Conservation (phyloP, 1,140 invertebrate species). For the Uloborus diversus region DNA sequence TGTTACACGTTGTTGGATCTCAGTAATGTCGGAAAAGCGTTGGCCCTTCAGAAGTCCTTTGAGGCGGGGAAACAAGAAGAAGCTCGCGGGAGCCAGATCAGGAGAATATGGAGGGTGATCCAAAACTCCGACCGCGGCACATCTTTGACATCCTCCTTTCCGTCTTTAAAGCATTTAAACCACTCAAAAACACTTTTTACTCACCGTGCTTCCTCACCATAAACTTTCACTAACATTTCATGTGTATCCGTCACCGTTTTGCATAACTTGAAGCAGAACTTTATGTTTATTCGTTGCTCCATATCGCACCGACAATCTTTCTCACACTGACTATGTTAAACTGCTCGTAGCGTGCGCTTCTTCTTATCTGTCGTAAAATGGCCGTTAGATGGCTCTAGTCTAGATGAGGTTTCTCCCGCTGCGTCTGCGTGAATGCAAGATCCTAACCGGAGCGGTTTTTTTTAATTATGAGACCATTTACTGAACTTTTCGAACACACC, state of each 20-base stretch:
- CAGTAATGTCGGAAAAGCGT: too few relatives aligned
- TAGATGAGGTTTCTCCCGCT: background rate
- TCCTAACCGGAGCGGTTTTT: too few relatives aligned
- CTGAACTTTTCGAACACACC: too few relatives aligned
- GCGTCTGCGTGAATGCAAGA: too few relatives aligned
- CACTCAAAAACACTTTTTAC: background rate
- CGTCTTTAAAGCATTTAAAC: background rate
- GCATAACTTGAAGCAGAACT: background rate
- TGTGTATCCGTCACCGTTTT: background rate
- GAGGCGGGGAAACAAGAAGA: too few relatives aligned
- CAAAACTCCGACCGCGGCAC: background rate
- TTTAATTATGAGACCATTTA: too few relatives aligned
- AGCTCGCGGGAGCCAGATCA: too few relatives aligned
- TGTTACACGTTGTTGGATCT: too few relatives aligned
- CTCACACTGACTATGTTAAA: background rate
- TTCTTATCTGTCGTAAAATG: background rate
- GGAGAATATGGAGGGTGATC: background rate
- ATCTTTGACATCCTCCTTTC: background rate
- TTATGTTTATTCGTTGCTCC: background rate
- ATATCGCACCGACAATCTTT: background rate
- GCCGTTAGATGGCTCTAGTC: background rate
- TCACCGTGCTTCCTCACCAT: background rate
- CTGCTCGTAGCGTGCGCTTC: background rate
- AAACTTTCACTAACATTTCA: background rate
- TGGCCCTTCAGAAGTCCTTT: too few relatives aligned